phyloP scores from a whole-genome alignment of 2,888 invertebrate species.

The Calliopum simillimum region DNA sequence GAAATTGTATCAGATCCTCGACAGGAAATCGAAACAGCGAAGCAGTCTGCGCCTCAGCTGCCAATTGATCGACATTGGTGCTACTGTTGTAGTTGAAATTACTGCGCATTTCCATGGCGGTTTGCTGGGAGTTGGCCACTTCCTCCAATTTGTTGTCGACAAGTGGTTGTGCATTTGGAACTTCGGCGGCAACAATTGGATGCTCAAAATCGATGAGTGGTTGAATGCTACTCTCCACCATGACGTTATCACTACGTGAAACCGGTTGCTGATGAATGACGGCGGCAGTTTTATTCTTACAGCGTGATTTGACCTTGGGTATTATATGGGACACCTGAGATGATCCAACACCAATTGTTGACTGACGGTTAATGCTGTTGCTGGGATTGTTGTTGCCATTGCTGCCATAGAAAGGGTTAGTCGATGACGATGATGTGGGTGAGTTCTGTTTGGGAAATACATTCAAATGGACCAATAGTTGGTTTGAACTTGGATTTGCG shows the following conservation, averaged over 20 bases:
- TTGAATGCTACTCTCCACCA: conserved; percentile 34
- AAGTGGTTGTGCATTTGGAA: not conserved
- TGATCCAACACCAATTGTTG: conserved; percentile 14
- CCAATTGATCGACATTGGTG: conserved; percentile 58
- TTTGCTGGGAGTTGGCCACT: conserved; percentile 37
- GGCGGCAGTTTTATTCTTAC: conserved; percentile 34
- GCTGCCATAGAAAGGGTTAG: conserved; percentile 57
- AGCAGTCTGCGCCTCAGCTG: conserved; percentile 60
- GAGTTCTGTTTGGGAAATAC: conserved; percentile 71
- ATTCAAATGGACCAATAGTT: conserved; percentile 76
- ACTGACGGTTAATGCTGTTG: not conserved
- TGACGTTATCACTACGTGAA: conserved; percentile 57
- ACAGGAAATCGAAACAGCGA: conserved; percentile 65
- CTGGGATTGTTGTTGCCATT: conserved; percentile 25
- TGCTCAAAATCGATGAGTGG: conserved; percentile 60
- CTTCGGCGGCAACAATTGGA: conserved; percentile 59
- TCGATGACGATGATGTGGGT: conserved; percentile 47
- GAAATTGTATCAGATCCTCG: conserved; percentile 64
- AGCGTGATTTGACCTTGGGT: conserved; percentile 27
- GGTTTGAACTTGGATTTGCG: conserved; percentile 58
- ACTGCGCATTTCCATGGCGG: conserved; percentile 41
- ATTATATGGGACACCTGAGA: conserved; percentile 42
- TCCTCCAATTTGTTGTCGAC: conserved; percentile 40
- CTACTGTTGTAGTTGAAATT: conserved; percentile 41
- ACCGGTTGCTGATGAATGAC: conserved; percentile 42